Base-by-base conservation (phyloP, 2,888 invertebrate species). In the Tortrix viridana region DNA sequence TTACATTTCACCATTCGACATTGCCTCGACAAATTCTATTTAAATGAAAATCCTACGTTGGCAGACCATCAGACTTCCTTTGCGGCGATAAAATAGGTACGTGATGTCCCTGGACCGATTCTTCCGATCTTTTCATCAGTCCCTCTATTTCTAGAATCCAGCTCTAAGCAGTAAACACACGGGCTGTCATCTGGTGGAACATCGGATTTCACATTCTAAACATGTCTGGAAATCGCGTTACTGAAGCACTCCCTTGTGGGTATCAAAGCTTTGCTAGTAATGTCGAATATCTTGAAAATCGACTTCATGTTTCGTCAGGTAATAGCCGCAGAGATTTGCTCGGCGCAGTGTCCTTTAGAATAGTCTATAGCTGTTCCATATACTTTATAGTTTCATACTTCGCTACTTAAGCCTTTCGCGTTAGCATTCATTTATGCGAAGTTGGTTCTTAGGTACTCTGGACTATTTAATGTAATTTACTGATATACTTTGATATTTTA, bases 11-110 rank as follows among this genome's bases (percentile, higher is more conserved):
- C 32, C 19, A 22, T 20, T 23, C 19, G 9, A 19, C 12, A 5
- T 20, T 16, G 53, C 38, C 12, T 41, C 37, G 49, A 58, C 65
- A 72, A 72, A 72, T 65, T 52, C 43, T 19, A 55, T 52, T 23
- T 32, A 32, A 19, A 57, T 22, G n/a, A 41, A 47, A 57, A 57
- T 54, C 54, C 72, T 68, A 41, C 53, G 48, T 47, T 57, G 71
- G 70, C 65, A 72, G 74, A 76, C 77, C 77, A 80, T 81, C 76
- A 76, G 81, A 76, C 78, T 74, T 73, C 73, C 70, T 75, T 73
- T 77, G 79, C 73, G 70, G 68, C 84, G 77, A 89, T 90, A 89
- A 90, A 89, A 85, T 79, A 80, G 82, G 81, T 81, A 88, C 90
- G 88, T 89, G 89, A 85, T 89, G 81, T 83, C 77, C 79, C 76